Percentiles rank a stretch among this genome's conserved stretches.
Conservation (phyloP, 2,113 vertebrate genomes). For the Condylura cristata region DNA sequence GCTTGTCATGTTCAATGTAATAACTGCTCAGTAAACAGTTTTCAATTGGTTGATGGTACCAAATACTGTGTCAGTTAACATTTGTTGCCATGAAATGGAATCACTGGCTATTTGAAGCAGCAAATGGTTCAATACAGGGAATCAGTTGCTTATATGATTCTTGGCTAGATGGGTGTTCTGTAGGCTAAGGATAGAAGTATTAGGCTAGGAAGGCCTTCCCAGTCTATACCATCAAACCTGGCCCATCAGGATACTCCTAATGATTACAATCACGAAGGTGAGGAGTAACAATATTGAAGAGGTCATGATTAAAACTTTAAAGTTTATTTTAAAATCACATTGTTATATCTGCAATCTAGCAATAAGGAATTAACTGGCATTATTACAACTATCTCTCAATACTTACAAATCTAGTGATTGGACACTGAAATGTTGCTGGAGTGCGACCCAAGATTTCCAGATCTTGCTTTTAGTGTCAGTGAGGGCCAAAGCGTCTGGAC, state of each 20-base stretch:
- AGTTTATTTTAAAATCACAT: background rate
- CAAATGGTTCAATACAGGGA: background rate
- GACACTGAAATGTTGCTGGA: background rate
- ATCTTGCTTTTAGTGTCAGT: background rate
- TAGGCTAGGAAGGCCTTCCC: background rate
- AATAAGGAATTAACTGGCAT: background rate
- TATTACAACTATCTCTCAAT: background rate
- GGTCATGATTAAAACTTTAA: background rate
- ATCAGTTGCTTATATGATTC: background rate
- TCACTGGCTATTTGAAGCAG: conserved; percentile 1
- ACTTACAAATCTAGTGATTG: background rate
- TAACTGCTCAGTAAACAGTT: conserved; percentile 40
- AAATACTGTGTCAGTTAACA: background rate
- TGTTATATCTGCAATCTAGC: background rate
- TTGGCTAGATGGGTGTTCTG: background rate
- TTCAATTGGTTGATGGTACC: background rate
- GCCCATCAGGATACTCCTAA: background rate
- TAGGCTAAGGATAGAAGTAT: background rate
- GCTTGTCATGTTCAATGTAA: background rate
- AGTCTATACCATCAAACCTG: background rate
- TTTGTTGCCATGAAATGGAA: background rate
- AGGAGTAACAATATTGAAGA: background rate
- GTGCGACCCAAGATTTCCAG: background rate
- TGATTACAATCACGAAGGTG: background rate
- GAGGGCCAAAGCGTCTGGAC: background rate